Conservation (phyloP, 2,797 vertebrate species). For the Typhlichthys eigenmanni region DNA sequence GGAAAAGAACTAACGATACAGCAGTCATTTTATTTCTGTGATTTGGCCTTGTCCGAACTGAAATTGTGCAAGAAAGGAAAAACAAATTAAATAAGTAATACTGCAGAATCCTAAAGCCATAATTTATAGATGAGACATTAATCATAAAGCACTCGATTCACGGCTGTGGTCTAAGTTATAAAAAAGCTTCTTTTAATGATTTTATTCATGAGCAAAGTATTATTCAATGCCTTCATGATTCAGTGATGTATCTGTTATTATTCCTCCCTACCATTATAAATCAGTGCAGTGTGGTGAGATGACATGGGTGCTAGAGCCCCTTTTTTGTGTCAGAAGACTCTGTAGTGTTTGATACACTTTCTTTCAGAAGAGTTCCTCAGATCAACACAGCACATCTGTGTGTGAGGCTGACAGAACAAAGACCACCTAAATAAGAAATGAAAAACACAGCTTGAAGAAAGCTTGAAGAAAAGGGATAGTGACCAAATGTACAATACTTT, state of each 20-base stretch:
- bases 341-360: slow-evolving; percentile 58
- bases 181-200: slow-evolving; percentile 66
- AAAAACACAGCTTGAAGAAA: slow-evolving; percentile 31
- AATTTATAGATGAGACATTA: slow-evolving; percentile 60
- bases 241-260: slow-evolving; percentile 50
- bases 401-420: slow-evolving; percentile 43
- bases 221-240: slow-evolving; percentile 63
- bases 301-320: slow-evolving; percentile 55
- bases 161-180: slow-evolving; percentile 46
- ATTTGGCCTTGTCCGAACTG: slow-evolving; percentile 35
- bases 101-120: slow-evolving; percentile 38
- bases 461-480: slow-evolving; percentile 11
- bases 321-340: slow-evolving; percentile 48
- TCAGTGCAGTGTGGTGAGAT: slow-evolving; percentile 53
- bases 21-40: slow-evolving; percentile 9
- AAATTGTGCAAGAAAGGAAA: slow-evolving; percentile 24
- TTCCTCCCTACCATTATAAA: slow-evolving; percentile 62
- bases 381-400: slow-evolving; percentile 48
- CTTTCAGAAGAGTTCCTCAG: slow-evolving; percentile 46
- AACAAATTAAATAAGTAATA: slow-evolving; percentile 28
- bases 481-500: slow-evolving; percentile 7
- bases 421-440: slow-evolving; percentile 51
- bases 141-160: slow-evolving; percentile 53
- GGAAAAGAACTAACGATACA: too few species aligned
- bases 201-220: slow-evolving; percentile 70